Conservation (phyloP, 2,113 vertebrate genomes). For the Ochotona princeps region DNA sequence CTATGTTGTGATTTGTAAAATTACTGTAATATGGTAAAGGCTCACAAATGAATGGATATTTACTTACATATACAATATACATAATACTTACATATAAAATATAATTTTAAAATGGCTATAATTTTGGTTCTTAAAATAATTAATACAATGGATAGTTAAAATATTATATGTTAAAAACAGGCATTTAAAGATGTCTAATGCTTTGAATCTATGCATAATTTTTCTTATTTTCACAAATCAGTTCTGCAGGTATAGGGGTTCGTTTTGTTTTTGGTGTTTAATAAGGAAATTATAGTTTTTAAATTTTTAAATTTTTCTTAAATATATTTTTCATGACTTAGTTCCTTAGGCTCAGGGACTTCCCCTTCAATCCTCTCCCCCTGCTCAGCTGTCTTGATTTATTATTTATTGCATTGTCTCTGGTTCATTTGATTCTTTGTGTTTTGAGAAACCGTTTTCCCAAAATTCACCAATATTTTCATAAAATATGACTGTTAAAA, state of each 20-base stretch:
- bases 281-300: too few species aligned
- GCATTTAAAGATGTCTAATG: neutral
- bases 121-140: conserved; percentile 50
- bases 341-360: too few species aligned
- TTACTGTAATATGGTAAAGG: neutral
- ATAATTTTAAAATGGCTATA: neutral
- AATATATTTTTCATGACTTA: too few species aligned
- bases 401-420: neutral
- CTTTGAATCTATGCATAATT: neutral
- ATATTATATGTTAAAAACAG: conserved; percentile 28
- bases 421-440: neutral
- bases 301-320: too few species aligned
- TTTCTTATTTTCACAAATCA: too few species aligned
- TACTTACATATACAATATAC: neutral
- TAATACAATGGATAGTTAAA: neutral
- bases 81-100: neutral
- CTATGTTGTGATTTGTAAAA: conserved; percentile 11
- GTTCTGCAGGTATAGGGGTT: too few species aligned
- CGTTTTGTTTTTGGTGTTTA: too few species aligned
- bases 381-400: too few species aligned
- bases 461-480: neutral
- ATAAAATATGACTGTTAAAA: conserved; percentile 12
- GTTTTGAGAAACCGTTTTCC: neutral
- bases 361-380: too few species aligned
- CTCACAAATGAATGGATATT: neutral